These are phyloP conservation scores for Linnaemya vulpina DNA, from an alignment of 2,888 invertebrate species.

Conservation along the genomic window DNA sequence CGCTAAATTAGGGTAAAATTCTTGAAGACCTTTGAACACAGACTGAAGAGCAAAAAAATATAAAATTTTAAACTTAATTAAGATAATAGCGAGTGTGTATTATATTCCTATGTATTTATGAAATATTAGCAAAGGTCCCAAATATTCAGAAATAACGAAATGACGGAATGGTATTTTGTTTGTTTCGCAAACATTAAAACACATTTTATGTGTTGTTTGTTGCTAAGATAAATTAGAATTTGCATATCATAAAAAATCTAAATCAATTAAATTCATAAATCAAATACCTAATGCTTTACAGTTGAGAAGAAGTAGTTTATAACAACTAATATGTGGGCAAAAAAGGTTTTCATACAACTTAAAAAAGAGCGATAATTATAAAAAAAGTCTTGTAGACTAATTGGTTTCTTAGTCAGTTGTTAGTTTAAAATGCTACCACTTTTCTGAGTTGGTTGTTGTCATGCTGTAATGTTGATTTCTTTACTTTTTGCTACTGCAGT, in stretches of 20 bases:
- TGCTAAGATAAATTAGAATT: constrained; percentile 26
- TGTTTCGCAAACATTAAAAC: constrained; percentile 38
- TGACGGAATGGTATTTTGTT: constrained; percentile 48
- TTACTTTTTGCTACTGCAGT: constrained; percentile 47
- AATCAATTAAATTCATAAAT: constrained; percentile 31
- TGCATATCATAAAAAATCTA: constrained; percentile 42
- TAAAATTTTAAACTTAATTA: not conserved
- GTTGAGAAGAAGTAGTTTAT: not conserved
- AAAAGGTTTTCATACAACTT: constrained; percentile 3
- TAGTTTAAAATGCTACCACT: not conserved
- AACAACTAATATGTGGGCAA: constrained; percentile 14
- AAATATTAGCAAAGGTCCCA: not conserved
- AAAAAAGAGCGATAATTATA: not conserved
- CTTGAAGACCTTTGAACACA: constrained; percentile 5
- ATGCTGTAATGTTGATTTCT: not conserved
- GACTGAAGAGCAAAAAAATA: not conserved
- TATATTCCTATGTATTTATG: not conserved
- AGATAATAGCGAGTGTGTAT: not conserved
- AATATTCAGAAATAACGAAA: constrained; percentile 27
- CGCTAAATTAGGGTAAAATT: constrained; percentile 43
- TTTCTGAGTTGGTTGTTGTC: constrained; percentile 1
- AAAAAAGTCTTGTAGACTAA: constrained; percentile 4
- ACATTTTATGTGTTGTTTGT: constrained; percentile 23
- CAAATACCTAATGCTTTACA: constrained; percentile 1
- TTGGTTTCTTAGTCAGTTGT: constrained; percentile 20